These are phyloP conservation scores for Pangasius larnaudii DNA, from an alignment of 2,797 vertebrate genomes.

Conservation along the genomic window DNA sequence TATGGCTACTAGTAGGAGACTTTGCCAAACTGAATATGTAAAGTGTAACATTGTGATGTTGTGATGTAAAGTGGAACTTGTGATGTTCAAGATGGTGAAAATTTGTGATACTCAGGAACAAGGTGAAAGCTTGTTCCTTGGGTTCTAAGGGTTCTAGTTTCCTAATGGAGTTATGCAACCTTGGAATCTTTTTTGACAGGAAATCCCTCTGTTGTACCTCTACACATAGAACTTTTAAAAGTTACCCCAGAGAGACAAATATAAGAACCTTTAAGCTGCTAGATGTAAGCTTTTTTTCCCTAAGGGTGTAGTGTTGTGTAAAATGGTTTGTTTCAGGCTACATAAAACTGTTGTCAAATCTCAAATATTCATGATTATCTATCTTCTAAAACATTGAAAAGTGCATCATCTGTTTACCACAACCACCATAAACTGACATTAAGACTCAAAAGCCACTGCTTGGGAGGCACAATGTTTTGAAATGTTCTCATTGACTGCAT, in stretches of 20 bases:
- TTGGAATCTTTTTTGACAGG: background rate
- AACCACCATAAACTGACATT: background rate
- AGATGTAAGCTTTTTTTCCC: background rate
- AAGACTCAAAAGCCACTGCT: too few species aligned
- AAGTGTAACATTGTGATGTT: background rate
- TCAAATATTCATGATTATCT: background rate
- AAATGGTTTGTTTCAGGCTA: background rate
- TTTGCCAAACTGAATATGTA: background rate
- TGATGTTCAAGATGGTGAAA: constrained; percentile 6
- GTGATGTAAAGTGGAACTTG: background rate
- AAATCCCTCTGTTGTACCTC: background rate
- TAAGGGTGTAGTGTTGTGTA: background rate
- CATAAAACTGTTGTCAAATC: background rate
- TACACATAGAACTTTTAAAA: background rate
- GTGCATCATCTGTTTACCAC: background rate
- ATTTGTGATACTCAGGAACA: background rate
- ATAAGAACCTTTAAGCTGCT: background rate
- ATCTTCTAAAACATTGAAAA: background rate
- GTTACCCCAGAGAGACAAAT: background rate
- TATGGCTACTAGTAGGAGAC: background rate
- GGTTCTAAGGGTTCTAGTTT: background rate
- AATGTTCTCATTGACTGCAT: background rate
- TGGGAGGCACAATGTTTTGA: background rate
- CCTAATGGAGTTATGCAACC: background rate
- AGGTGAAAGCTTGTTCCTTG: background rate